Conservation (phyloP, 92 coral and sea anemone genomes). For the Zoanthus solanderi region DNA sequence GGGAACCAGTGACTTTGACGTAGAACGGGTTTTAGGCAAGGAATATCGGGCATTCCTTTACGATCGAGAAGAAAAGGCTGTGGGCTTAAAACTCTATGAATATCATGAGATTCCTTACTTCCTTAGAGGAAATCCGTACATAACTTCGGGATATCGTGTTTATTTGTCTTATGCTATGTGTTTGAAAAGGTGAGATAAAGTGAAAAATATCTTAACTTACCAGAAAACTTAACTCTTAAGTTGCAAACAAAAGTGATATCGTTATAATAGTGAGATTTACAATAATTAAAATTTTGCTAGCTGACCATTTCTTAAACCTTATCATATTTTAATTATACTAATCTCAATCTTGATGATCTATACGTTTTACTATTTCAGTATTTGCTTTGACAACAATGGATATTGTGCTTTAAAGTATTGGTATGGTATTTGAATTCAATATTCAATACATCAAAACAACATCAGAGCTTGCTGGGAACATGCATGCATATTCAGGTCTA, state of each 20-base stretch:
- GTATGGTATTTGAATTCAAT: too few relatives aligned
- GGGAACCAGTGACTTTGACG: conserved; percentile 31
- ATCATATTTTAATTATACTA: too few relatives aligned
- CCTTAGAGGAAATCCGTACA: conserved; percentile 92
- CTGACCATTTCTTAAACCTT: too few relatives aligned
- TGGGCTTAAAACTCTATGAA: conserved; percentile 70
- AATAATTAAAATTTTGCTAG: not conserved
- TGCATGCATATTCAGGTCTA: too few relatives aligned
- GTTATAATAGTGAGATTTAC: too few relatives aligned
- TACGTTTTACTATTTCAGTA: too few relatives aligned
- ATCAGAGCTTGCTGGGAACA: too few relatives aligned
- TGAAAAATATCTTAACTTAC: not conserved
- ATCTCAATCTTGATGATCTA: too few relatives aligned
- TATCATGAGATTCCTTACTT: conserved; percentile 95
- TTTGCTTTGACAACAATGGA: too few relatives aligned
- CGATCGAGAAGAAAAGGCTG: conserved; percentile 30
- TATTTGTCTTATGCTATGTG: conserved; percentile 83
- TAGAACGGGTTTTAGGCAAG: conserved; percentile 44
- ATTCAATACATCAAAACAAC: too few relatives aligned
- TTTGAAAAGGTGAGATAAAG: conserved; percentile 72
- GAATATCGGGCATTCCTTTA: conserved; percentile 23
- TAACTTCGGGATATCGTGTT: conserved; percentile 94
- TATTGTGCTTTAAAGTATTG: too few relatives aligned
- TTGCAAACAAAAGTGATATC: too few relatives aligned
- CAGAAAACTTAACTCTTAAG: not conserved